phyloP scores from a whole-genome alignment of 2,888 invertebrate species.

The Salpingus planirostris region DNA sequence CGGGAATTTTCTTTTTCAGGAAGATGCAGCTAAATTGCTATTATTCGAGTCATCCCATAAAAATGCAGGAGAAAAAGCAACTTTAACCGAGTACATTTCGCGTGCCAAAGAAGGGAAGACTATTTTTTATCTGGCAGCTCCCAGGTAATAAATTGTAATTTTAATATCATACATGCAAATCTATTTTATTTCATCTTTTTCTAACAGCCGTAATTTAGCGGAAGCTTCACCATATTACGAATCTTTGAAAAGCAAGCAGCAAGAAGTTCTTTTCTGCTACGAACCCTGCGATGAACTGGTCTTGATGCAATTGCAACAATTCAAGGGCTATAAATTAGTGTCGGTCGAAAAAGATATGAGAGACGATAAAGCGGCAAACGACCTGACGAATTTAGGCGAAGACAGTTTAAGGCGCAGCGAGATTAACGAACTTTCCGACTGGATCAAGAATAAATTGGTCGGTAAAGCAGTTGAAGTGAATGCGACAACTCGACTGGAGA shows the following conservation, averaged over 20 bases:
- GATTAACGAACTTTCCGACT: conserved; percentile 68
- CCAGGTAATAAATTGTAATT: no score
- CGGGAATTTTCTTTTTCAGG: no score
- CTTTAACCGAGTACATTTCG: conserved; percentile 67
- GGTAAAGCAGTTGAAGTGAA: conserved; percentile 78
- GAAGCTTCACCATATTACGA: conserved; percentile 94
- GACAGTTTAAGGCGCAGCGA: conserved; percentile 65
- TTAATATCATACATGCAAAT: no score
- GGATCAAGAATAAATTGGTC: conserved; percentile 66
- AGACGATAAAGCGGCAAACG: conserved; percentile 53
- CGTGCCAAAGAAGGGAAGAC: conserved; percentile 69
- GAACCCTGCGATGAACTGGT: conserved; percentile 97
- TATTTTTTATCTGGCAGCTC: conserved; percentile 89
- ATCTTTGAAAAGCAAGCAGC: conserved; percentile 74
- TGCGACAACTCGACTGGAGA: conserved; percentile 73
- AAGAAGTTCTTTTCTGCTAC: conserved; percentile 91
- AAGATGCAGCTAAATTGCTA: conserved; percentile 81
- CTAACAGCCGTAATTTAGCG: conserved; percentile 84
- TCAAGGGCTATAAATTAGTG: conserved; percentile 63
- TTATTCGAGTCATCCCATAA: conserved; percentile 86
- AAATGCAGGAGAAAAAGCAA: conserved; percentile 60
- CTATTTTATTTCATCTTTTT: no score
- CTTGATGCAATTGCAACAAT: conserved; percentile 79
- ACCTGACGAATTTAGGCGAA: conserved; percentile 51
- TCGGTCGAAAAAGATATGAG: conserved; percentile 94